Base-by-base conservation (phyloP, 2,888 invertebrate species). In the Hirtodrosophila trivittata region DNA sequence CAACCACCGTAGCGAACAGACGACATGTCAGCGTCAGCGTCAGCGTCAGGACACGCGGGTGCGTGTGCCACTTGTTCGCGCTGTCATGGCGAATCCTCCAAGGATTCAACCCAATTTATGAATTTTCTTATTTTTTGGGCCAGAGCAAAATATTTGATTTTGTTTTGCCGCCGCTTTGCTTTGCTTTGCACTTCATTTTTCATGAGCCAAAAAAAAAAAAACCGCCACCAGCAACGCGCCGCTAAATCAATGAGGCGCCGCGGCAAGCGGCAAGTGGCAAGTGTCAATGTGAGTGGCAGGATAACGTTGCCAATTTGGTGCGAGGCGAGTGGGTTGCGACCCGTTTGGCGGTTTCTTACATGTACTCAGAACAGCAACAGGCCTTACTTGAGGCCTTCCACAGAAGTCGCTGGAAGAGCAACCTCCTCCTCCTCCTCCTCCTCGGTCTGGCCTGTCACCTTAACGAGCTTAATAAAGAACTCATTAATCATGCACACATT, bases 41-140 rank as follows among this genome's bases (percentile, higher is more conserved):
- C 67, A 77, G 57, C 56, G 18, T 21, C 18, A 21, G 18, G 18
- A 21, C 18, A 21, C 18, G 18, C 18, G 18, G 18, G 2, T 21
- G 18, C 65, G 72, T 58, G 62, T 64, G 75, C 68, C 82, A 83
- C 82, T 86, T 83, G 82, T 86, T 81, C 84, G 84, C 86, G 77
- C 86, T 86, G 86, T 86, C 82, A 86, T 81, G 86, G 82, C 54
- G 75, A 87, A 80, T 88, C 87, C 80, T 88, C 88, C 56, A 85
- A 86, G 89, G 89, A 88, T 74, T 87, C 83, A 81, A 86, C 86
- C 78, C 88, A 88, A 88, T 88, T 88, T 86, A 88, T 86, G 80
- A 78, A 84, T 75, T 69, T 72, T 39, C 43, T 62, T 43, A 33
- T 42, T 45, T 45, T 25, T 49, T 38, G 56, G 30, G 50, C 3